phyloP scores from a whole-genome alignment of 2,888 invertebrate species.

The Eurytoma adleriae region DNA sequence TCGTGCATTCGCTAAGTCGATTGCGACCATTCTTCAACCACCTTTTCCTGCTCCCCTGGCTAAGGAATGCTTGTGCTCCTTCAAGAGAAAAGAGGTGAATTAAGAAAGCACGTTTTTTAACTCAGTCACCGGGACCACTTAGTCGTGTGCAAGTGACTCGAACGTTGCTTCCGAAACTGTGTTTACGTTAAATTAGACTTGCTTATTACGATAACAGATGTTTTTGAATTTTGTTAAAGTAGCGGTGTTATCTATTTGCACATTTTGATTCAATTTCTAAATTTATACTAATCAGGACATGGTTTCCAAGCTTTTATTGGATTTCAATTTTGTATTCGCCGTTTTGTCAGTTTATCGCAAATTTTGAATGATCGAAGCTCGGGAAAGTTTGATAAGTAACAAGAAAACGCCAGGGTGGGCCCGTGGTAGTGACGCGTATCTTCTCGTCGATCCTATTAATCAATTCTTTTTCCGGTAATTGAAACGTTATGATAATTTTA shows the following conservation, averaged over 20 bases:
- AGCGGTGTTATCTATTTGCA: too few species aligned
- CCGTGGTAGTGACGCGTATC: conserved; percentile 53
- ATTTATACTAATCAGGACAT: too few species aligned
- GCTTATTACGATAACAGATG: too few species aligned
- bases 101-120: conserved; percentile 44
- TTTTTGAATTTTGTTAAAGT: too few species aligned
- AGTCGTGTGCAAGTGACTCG: neutral
- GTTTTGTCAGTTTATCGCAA: too few species aligned
- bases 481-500: conserved; percentile 50
- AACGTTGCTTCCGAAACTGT: neutral
- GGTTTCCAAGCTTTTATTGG: too few species aligned
- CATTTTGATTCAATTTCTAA: too few species aligned
- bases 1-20: conserved; percentile 28
- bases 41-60: conserved; percentile 11
- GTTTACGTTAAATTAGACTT: too few species aligned
- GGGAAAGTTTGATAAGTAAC: neutral
- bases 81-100: conserved; percentile 28
- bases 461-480: conserved; percentile 36
- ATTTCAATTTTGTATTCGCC: too few species aligned
- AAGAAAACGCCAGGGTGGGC: conserved; percentile 11
- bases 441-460: conserved; percentile 47
- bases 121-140: conserved; percentile 29
- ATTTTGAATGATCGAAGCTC: neutral
- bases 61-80: conserved; percentile 17
- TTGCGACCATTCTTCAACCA: conserved; percentile 13